Evolutionary conservation across 2,888 invertebrate genomes (phyloP), one percentile per base, ranked within the genome.

Genomic region (Phrixothrix hirtus): DNA sequence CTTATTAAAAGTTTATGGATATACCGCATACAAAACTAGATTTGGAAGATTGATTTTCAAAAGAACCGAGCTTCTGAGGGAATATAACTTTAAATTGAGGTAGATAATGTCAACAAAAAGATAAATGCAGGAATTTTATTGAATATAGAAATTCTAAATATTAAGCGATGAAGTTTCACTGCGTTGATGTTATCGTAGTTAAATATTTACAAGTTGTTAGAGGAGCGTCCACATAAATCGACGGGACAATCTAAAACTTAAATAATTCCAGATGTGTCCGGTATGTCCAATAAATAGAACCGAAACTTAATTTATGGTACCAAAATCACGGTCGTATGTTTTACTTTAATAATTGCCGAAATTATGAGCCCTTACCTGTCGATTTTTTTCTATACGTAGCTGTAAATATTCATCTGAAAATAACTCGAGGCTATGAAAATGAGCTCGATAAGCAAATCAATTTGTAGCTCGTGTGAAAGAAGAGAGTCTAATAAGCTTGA

Each of bases 381-480:
- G n/a, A 10, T 13, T 37, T 30, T 32, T 39, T 46, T 12, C 26
- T 42, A 17, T 12, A 16, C n/a, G 30, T 12, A 12, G 16, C 34
- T 26, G 15, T 44, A 27, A 44, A 36, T 36, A 44, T 44, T 44
- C 27, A 36, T 36, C 27, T 9, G 29, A 10, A 29, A 36, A 15
- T 29, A 17, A 11, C 44, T 15, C n/a, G 3, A 15, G 29, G 44
- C 35, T 30, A 14, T 44, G 25, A 35, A 44, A 27, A 21, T 36
- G 25, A 12, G 11, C 36, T 39, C 29, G 39, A 39, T 25, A 41
- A 47, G 39, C 34, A 47, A 47, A 47, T 47, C 47, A 41, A 47
- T 47, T 47, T 39, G 38, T 39, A 27, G 46, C 38, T 39, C 39
- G 39, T 39, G 39, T 39, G 47, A 47, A 47, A 46, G 46, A 46